Base-by-base conservation (phyloP, 1,140 invertebrate genomes). In the Eubasilissa regina region DNA sequence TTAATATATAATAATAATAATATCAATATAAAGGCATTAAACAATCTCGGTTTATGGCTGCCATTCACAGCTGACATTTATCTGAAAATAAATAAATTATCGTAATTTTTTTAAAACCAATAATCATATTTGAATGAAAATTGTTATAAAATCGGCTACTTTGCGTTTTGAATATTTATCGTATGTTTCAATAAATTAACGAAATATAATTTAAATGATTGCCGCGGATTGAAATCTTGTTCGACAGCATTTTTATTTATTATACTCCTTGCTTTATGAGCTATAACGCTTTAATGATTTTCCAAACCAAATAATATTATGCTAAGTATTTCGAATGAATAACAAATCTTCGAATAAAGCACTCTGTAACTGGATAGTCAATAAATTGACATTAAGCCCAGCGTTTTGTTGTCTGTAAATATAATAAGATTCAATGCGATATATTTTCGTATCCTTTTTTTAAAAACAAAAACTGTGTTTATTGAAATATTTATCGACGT, bases 281-380 rank as follows among this genome's bases (percentile, higher is more conserved):
- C 13, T 25, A 64, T 43, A 62, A 62, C 58, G 17, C 4, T 15
- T 25, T 64, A 64, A 64, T 64, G 60, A 64, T 35, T 64, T 64
- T 64, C 35, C 13, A 25, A 64, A 44, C 35, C 35, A 51, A 15
- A 12, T 64, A 19, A 7, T 25, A 64, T 35, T 58, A 64, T 64
- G 35, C 60, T 64, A 58, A 58, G n/a, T 64, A 35, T 64, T n/a
- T 15, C 60, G 19, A 43, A 43, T 43, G 21, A 64, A 25, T 64
- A n/a, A 64, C 35, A 64, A 64, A 64, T 64, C 60, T 64, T 25
- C 4, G 19, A 13, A 25, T 25, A 43, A 25, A 25, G 35, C 21
- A 13, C 25, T 1, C n/a, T 25, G 60, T 35, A 64, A 64, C 60
- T 4, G 60, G 35, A 64, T 64, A 64, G 10, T 21, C 60, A 11